Conservation (phyloP, 2,113 vertebrate genomes). For the Pelobates fuscus region DNA sequence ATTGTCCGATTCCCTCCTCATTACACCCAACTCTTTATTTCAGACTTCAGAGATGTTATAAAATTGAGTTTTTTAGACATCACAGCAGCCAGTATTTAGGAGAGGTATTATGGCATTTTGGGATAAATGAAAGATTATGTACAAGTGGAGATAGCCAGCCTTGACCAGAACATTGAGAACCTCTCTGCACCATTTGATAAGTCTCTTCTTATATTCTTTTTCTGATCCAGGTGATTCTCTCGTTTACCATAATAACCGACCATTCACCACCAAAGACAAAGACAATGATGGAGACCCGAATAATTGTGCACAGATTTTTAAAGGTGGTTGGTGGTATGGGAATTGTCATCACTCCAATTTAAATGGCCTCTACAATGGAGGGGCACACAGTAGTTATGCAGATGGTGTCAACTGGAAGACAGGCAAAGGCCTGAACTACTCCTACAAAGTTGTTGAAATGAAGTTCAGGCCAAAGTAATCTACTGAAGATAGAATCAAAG, state of each 20-base stretch:
- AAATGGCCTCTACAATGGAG: not conserved
- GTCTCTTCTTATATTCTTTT: not conserved
- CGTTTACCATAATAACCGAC: not conserved
- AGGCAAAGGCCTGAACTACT: slow-evolving; percentile 16
- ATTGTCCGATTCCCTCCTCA: too few species aligned
- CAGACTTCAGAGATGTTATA: too few species aligned
- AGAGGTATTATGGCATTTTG: too few species aligned
- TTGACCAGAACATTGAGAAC: not conserved
- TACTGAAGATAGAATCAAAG: not conserved
- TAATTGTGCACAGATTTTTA: not conserved
- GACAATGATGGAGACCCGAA: not conserved
- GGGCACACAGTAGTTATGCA: not conserved
- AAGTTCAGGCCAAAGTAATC: slow-evolving; percentile 8
- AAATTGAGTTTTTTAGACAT: too few species aligned
- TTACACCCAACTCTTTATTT: too few species aligned
- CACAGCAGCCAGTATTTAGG: too few species aligned
- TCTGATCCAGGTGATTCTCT: slow-evolving; percentile 12
- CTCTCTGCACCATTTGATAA: too few species aligned
- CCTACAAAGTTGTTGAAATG: slow-evolving; percentile 24
- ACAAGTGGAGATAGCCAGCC: too few species aligned
- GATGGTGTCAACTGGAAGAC: slow-evolving; percentile 18
- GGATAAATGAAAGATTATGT: too few species aligned
- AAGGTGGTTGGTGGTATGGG: slow-evolving; percentile 12
- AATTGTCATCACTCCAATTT: slow-evolving; percentile 13
- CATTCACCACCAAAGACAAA: slow-evolving; percentile 11